Evolutionary conservation across 2,797 vertebrate species (phyloP).

Genomic region (Spheniscus humboldti): DNA sequence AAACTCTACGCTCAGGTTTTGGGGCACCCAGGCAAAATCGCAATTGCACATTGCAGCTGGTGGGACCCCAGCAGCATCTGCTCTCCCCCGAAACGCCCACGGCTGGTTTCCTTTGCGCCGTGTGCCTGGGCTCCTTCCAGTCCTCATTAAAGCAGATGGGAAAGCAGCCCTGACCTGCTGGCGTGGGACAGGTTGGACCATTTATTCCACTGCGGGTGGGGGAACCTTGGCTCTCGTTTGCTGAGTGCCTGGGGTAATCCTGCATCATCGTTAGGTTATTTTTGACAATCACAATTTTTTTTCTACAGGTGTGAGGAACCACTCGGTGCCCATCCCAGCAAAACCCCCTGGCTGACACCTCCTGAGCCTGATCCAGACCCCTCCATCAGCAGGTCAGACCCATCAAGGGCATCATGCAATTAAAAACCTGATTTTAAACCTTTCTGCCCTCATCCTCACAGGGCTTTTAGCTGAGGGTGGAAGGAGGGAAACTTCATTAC

Average conservation of each 20-base stretch:
- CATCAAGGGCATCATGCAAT: background rate
- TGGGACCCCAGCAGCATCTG: background rate
- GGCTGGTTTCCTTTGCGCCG: accelerated
- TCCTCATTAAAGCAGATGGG: background rate
- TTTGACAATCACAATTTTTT: background rate
- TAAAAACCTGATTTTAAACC: background rate
- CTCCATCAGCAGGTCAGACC: background rate
- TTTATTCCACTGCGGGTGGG: background rate
- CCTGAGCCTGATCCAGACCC: background rate
- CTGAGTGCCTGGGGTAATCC: background rate
- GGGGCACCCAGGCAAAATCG: background rate
- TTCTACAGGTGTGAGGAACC: accelerated
- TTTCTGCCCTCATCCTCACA: background rate
- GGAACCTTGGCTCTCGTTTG: background rate
- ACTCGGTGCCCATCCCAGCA: accelerated
- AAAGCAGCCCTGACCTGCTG: background rate
- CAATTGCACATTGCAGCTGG: background rate
- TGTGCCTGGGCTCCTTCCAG: background rate
- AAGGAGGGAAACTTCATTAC: background rate
- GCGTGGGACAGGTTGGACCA: accelerated
- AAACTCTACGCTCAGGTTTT: background rate
- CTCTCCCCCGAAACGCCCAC: accelerated
- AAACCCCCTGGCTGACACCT: background rate
- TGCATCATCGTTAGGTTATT: background rate
- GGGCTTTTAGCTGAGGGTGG: background rate